A percentile compares a stretch with the other conserved stretches of the same genome.
Conservation (phyloP, 2,797 vertebrate species). For the Bradypodion pumilum region DNA sequence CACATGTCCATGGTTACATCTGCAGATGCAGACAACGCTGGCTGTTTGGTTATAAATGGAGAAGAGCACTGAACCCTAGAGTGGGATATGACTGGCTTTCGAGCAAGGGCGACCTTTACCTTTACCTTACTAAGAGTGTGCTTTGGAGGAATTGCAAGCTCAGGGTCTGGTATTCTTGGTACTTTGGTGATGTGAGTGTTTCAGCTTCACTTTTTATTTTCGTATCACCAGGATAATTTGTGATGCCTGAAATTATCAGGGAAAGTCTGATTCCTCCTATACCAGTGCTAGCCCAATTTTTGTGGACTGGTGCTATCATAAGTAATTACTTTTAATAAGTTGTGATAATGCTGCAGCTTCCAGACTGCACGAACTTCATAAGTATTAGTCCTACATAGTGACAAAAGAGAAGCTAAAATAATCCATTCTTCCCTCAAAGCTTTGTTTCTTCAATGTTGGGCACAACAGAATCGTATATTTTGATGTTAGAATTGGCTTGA, state of each 20-base stretch:
- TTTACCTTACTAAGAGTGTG: too few species aligned
- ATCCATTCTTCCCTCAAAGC: not conserved
- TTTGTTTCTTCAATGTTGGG: not conserved
- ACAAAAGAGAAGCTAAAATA: not conserved
- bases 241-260: not conserved
- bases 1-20: too few species aligned
- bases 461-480: not conserved
- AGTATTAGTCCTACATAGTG: not conserved
- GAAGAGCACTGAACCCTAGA: too few species aligned
- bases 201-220: not conserved
- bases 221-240: not conserved
- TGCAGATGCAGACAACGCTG: too few species aligned
- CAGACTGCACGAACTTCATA: not conserved
- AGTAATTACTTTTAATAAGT: not conserved
- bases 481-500: not conserved
- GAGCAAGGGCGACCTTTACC: too few species aligned
- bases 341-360: not conserved
- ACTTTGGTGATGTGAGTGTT: not conserved
- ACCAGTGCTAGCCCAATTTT: not conserved
- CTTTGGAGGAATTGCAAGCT: not conserved
- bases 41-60: too few species aligned
- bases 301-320: not conserved
- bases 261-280: not conserved
- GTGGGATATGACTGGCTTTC: too few species aligned
- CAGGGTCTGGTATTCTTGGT: not conserved